Conservation (phyloP, 2,888 invertebrate genomes). For the Bimastos eiseni region DNA sequence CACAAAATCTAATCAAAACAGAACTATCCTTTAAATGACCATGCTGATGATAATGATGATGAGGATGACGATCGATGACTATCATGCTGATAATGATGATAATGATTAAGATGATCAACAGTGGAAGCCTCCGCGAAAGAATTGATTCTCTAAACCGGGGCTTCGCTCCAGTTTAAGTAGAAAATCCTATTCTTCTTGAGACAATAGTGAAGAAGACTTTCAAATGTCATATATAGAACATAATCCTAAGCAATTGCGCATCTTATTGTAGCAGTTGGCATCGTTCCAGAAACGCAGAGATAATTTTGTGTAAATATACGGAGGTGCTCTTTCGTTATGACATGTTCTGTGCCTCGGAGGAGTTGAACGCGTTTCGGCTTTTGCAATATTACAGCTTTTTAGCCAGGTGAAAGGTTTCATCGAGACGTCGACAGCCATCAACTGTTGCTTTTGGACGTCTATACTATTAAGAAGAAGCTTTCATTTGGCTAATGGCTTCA, state of each 20-base stretch:
- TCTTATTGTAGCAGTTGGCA: no score
- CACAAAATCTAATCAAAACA: no score
- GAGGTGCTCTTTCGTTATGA: background rate
- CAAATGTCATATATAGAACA: background rate
- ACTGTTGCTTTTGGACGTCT: background rate
- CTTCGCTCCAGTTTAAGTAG: background rate
- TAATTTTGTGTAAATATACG: background rate
- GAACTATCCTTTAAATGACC: no score
- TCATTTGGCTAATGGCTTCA: conserved; percentile 1
- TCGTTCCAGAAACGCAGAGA: background rate
- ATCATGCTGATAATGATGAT: conserved; percentile 64
- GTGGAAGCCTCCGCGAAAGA: background rate
- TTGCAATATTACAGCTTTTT: background rate
- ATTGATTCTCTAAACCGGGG: background rate
- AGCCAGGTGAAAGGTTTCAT: background rate
- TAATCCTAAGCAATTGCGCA: no score
- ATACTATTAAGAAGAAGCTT: background rate
- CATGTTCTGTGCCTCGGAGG: background rate
- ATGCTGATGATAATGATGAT: conserved; percentile 29
- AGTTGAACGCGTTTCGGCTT: background rate
- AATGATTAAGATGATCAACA: background rate
- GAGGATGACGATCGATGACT: conserved; percentile 19
- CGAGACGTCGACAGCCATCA: background rate
- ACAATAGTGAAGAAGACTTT: background rate
- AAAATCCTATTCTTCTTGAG: background rate